Conservation (phyloP, 2,888 invertebrate genomes). For the Arrhopalites spinosus region DNA sequence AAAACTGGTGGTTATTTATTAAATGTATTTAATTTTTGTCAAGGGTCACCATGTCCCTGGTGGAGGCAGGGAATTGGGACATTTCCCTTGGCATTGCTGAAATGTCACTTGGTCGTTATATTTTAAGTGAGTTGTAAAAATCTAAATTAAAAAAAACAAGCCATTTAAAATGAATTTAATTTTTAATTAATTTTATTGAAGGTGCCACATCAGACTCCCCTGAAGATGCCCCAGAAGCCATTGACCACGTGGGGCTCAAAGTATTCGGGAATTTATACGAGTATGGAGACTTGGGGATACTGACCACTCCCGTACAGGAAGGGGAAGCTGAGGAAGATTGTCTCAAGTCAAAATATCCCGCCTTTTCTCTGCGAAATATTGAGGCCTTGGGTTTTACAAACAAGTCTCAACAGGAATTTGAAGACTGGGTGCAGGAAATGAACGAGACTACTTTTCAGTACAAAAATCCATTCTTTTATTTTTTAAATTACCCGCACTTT, state of each 20-base stretch:
- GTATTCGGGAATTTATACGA: slow-evolving; percentile 52
- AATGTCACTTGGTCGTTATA: slow-evolving; percentile 45
- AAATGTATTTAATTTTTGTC: no score
- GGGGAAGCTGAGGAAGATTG: slow-evolving; percentile 39
- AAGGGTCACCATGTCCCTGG: no score
- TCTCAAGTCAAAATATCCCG: slow-evolving; percentile 52
- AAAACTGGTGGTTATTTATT: no score
- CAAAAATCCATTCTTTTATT: no score
- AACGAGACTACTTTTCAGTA: slow-evolving; percentile 45
- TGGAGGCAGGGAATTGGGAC: slow-evolving; percentile 52
- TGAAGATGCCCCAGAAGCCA: slow-evolving; percentile 47
- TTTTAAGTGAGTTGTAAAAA: slow-evolving; percentile 27
- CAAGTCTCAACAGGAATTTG: slow-evolving; percentile 48
- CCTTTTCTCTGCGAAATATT: slow-evolving; percentile 42
- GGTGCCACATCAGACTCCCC: slow-evolving; percentile 31
- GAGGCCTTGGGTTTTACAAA: slow-evolving; percentile 48
- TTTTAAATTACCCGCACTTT: not conserved
- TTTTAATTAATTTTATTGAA: not conserved
- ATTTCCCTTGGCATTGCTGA: slow-evolving; percentile 51
- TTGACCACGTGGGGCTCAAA: slow-evolving; percentile 52
- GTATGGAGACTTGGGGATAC: slow-evolving; percentile 51
- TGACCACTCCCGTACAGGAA: slow-evolving; percentile 22
- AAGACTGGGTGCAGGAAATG: slow-evolving; percentile 49
- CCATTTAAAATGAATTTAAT: no score
- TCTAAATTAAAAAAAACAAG: not conserved